A percentile compares a stretch with the other conserved stretches of the same genome.
phyloP scores from a whole-genome alignment of 2,113 vertebrate species.

The Alethe castanea region DNA sequence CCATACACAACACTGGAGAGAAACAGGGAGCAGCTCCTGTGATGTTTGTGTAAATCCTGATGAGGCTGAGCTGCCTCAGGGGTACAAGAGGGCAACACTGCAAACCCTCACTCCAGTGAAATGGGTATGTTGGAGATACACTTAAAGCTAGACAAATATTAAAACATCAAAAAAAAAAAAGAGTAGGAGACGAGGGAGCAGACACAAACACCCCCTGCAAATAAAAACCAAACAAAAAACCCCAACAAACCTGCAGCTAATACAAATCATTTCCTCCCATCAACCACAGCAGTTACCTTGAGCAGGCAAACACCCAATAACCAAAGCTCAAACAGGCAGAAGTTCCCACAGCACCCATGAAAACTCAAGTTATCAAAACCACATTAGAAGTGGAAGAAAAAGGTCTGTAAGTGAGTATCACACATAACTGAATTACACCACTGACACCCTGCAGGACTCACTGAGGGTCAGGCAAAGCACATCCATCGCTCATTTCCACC shows the following conservation, averaged over 20 bases:
- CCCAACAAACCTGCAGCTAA: neutral
- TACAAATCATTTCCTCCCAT: neutral
- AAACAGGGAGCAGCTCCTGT: neutral
- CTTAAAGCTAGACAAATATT: neutral
- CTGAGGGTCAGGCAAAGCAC: rapidly evolving
- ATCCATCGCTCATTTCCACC: neutral
- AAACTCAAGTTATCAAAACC: neutral
- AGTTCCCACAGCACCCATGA: neutral
- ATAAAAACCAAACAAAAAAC: neutral
- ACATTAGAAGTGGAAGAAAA: neutral
- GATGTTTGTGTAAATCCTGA: neutral
- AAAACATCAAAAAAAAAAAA: too few relatives aligned
- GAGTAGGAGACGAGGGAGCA: neutral
- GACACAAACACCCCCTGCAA: neutral
- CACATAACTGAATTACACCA: neutral
- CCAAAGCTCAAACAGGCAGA: neutral
- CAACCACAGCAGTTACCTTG: neutral
- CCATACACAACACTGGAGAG: rapidly evolving
- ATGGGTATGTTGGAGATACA: neutral
- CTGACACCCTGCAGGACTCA: neutral
- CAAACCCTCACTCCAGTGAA: neutral
- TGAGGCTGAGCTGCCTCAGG: neutral
- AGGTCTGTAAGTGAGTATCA: rapidly evolving
- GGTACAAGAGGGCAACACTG: neutral
- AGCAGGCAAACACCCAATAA: neutral